Evolutionary conservation across 1,140 invertebrate genomes (phyloP), one percentile per base, ranked within the genome.

Genomic region (Cecropterus lyciades): DNA sequence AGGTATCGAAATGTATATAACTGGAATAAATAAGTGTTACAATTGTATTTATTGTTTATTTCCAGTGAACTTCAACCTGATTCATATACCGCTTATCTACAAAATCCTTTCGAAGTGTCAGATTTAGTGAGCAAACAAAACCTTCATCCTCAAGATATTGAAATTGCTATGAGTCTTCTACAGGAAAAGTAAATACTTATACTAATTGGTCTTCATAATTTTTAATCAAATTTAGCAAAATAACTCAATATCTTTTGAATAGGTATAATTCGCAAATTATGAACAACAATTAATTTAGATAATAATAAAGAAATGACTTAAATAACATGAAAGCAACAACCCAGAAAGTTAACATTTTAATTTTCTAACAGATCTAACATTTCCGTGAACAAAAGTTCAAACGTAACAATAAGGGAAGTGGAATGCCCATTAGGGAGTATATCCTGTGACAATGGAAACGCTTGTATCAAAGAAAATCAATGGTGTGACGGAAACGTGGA

Each of bases 401-500:
- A 73, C 43, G 10, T 55, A 42, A 66, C 79, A 46, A 33, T 69
- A 1, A 71, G 75, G 16, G 75, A 77, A 71, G 60, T 77, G 5
- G 65, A 76, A 51, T 93, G 92, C 68, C 64, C 76, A 1, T n/a
- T 40, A 20, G 87, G 82, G 4, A 82, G 69, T n/a, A 55, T 85
- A 42, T 69, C 82, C 3, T 93, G 92, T 69, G 46, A 63, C 8
- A 77, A 77, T 42, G 80, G 85, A 48, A 84, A 81, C 5, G 85
- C 80, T 3, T 98, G 97, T 73, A 91, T 98, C 1, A 68, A 87
- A 10, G 82, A 87, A 8, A 78, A 75, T 0, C 82, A 94, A 27
- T 95, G 95, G 93, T 98, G 97, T 79, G 95, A 98, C 82, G 95
- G 95, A 48, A 91, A 92, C 2, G 94, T 96, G 0, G 94, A 98